These are phyloP conservation scores for Echinarachnius parma DNA, from an alignment of 53 echinoderm and acorn worm genomes.

Conservation along the genomic window DNA sequence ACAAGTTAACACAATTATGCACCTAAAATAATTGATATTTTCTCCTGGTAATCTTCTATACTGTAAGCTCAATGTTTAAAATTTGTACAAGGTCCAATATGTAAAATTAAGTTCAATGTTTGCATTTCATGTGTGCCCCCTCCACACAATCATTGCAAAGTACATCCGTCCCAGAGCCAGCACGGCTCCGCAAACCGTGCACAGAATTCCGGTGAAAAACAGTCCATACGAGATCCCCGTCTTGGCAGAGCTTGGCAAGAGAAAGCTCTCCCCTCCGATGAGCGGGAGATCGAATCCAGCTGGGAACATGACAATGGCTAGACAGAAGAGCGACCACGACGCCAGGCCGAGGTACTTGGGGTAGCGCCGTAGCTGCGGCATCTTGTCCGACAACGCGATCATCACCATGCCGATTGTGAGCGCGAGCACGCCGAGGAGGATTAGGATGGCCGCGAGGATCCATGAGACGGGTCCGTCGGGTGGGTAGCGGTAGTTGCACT, in stretches of 20 bases:
- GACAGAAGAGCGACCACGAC: slow-evolving; percentile 86
- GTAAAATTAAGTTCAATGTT: too few species aligned
- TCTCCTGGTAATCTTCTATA: too few species aligned
- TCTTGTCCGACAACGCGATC: slow-evolving; percentile 78
- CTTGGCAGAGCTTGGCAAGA: slow-evolving; percentile 87
- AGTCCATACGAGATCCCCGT: slow-evolving; percentile 92
- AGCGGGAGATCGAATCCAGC: slow-evolving; percentile 90
- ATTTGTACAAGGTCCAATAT: too few species aligned
- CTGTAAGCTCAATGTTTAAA: too few species aligned
- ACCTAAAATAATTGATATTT: too few species aligned
- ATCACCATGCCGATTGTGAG: slow-evolving; percentile 69
- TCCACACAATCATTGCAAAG: slow-evolving; percentile 91
- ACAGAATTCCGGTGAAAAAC: slow-evolving; percentile 88
- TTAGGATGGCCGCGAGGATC: slow-evolving; percentile 78
- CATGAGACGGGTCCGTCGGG: slow-evolving; percentile 75
- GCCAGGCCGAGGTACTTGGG: slow-evolving; percentile 90
- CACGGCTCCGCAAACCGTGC: slow-evolving; percentile 85
- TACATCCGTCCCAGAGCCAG: slow-evolving; percentile 95
- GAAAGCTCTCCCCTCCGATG: slow-evolving; percentile 87
- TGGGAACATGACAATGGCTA: slow-evolving; percentile 94
- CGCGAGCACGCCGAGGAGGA: slow-evolving; percentile 68
- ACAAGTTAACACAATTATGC: too few species aligned
- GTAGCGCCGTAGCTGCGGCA: slow-evolving; percentile 71
- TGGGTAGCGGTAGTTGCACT: slow-evolving; percentile 69
- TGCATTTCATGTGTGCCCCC: slow-evolving; percentile 61